Percentiles rank a stretch among this genome's conserved stretches.
Evolutionary conservation across 2,113 vertebrate genomes (phyloP).

Genomic region (Ceyx margarethae): DNA sequence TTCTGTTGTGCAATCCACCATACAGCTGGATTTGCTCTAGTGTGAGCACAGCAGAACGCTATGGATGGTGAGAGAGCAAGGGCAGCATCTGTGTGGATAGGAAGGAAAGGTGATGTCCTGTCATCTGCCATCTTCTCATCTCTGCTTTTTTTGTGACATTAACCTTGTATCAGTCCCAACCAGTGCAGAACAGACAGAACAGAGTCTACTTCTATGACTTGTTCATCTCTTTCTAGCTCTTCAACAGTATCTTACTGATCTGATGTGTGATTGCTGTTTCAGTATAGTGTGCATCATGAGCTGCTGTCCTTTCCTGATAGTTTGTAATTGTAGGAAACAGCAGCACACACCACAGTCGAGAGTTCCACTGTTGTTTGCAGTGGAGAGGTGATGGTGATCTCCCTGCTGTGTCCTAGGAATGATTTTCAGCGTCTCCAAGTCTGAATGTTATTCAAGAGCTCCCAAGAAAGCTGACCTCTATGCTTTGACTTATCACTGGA

Average conservation of each 20-base stretch:
- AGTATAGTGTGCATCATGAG: not conserved
- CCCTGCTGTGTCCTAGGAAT: not conserved
- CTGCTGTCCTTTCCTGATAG: not conserved
- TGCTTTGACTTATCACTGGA: not conserved
- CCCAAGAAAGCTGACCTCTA: not conserved
- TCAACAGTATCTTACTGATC: not conserved
- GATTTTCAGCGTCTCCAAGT: not conserved
- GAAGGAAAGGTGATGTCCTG: not conserved
- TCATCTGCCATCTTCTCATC: not conserved
- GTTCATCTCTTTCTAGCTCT: not conserved
- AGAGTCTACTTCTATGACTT: not conserved
- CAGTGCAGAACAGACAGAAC: not conserved
- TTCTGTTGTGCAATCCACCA: not conserved
- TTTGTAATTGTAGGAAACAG: not conserved
- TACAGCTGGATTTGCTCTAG: not conserved
- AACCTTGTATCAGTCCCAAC: not conserved
- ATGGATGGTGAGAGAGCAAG: not conserved
- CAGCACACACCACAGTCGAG: accelerated
- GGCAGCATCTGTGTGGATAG: not conserved
- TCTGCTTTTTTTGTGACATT: not conserved
- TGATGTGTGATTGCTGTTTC: not conserved
- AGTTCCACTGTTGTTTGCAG: not conserved
- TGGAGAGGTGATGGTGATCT: not conserved
- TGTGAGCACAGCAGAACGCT: not conserved
- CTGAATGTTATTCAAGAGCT: not conserved